Evolutionary conservation across 1,140 invertebrate species (phyloP).

Genomic region (Cydia pomonella): DNA sequence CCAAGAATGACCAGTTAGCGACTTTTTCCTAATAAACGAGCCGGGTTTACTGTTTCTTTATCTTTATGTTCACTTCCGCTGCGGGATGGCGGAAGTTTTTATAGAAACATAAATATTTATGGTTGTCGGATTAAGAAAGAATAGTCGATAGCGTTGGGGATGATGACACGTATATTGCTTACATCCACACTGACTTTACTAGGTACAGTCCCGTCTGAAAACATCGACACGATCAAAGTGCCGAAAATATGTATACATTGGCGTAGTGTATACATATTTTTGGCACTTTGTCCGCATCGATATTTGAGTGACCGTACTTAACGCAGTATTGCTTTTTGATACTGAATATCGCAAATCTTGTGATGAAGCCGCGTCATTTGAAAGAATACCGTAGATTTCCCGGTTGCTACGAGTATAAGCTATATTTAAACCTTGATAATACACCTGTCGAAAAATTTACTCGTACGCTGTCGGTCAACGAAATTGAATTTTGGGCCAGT

Average conservation of each 20-base stretch:
- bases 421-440: no score
- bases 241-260: no score
- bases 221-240: no score
- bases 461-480: no score
- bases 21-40: slow-evolving; percentile 16
- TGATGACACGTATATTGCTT: background rate
- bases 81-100: slow-evolving; percentile 4
- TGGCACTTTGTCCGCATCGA: no score
- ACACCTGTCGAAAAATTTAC: no score
- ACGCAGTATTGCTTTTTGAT: background rate
- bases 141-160: slow-evolving; percentile 3
- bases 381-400: background rate
- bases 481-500: no score
- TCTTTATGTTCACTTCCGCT: slow-evolving; percentile 24
- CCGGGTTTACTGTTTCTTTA: slow-evolving; percentile 27
- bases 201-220: no score
- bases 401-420: no score
- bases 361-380: background rate
- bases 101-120: slow-evolving; percentile 33
- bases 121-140: slow-evolving; percentile 25
- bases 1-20: slow-evolving; percentile 26
- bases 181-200: background rate
- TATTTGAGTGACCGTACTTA: no score
- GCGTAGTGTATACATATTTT: no score
- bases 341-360: background rate